Evolutionary conservation across 2,888 invertebrate genomes (phyloP).

Genomic region (Brachyptera risi): DNA sequence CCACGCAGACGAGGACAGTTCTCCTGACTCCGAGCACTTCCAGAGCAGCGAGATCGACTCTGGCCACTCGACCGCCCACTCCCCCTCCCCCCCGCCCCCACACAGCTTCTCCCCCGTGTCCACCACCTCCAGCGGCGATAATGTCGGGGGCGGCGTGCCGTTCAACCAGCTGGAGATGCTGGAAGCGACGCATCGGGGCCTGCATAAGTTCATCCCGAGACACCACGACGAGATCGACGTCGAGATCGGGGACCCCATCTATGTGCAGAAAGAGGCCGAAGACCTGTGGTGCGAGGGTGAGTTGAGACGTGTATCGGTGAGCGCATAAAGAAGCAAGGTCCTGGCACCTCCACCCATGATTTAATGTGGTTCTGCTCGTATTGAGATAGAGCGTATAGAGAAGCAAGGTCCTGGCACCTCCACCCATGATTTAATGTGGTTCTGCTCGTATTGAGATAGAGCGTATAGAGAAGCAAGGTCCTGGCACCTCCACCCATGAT

Average conservation of each 20-base stretch:
- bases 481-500: no score
- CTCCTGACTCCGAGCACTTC: conserved; percentile 80
- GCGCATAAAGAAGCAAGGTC: no score
- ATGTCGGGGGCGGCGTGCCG: conserved; percentile 65
- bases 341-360: no score
- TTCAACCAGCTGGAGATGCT: conserved; percentile 79
- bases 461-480: no score
- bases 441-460: no score
- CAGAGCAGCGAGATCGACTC: conserved; percentile 76
- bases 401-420: no score
- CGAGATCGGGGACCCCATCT: conserved; percentile 96
- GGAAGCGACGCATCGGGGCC: conserved; percentile 91
- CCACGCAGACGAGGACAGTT: conserved; percentile 66
- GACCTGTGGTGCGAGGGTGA: conserved; percentile 88
- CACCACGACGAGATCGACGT: conserved; percentile 95
- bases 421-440: no score
- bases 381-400: no score
- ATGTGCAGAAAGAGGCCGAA: conserved; percentile 93
- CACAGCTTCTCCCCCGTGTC: conserved; percentile 36
- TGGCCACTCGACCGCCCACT: conserved; percentile 88
- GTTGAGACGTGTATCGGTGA: no score
- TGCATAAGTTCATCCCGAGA: conserved; percentile 93
- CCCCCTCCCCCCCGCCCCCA: conserved; percentile 79
- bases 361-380: no score
- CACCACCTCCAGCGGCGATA: conserved; percentile 54